Evolutionary conservation across 1,140 invertebrate genomes (phyloP).

Genomic region (Drosophila nikananu): DNA sequence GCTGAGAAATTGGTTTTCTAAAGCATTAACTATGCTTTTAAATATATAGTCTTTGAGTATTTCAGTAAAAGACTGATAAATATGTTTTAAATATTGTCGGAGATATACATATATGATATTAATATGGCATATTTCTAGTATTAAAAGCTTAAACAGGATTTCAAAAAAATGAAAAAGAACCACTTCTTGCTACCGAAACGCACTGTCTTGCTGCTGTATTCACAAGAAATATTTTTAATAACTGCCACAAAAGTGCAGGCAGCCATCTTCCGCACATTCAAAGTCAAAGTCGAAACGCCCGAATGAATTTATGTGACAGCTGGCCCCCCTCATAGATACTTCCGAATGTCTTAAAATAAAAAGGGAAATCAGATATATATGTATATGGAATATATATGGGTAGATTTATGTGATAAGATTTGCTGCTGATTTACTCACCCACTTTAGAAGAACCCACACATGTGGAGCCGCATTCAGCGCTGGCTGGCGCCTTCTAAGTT

Average conservation of each 20-base stretch:
- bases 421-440: constrained; percentile 66
- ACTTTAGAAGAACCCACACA: constrained; percentile 76
- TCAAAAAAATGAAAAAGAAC: too few relatives aligned
- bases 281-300: constrained; percentile 65
- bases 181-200: background rate
- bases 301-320: constrained; percentile 58
- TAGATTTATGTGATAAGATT: constrained; percentile 25
- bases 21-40: too few relatives aligned
- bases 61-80: background rate
- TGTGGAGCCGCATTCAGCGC: constrained; percentile 66
- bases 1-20: background rate
- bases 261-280: constrained; percentile 40
- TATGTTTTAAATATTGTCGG: background rate
- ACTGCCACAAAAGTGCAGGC: constrained; percentile 38
- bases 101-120: background rate
- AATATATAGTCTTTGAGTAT: background rate
- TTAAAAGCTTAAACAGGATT: background rate
- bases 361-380: constrained; percentile 32
- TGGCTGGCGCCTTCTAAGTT: constrained; percentile 59
- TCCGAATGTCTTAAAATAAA: constrained; percentile 31
- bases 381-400: constrained; percentile 7
- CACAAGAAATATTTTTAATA: constrained; percentile 47
- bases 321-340: constrained; percentile 1
- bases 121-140: background rate
- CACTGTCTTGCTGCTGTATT: background rate